phyloP scores from a whole-genome alignment of 1,140 invertebrate species.

The Bombus vancouverensis region DNA sequence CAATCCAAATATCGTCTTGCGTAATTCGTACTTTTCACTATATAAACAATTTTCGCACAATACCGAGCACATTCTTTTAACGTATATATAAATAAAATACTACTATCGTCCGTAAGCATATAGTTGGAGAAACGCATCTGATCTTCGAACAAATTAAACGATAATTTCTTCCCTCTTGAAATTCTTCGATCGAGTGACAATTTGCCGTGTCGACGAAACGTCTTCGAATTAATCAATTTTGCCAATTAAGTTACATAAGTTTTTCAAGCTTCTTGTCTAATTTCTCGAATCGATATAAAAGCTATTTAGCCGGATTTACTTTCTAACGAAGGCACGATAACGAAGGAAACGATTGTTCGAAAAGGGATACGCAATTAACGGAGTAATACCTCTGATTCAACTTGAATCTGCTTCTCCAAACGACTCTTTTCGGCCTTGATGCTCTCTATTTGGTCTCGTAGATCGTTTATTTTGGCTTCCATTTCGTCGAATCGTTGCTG shows the following conservation, averaged over 20 bases:
- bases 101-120: neutral
- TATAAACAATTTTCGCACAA: too few species aligned
- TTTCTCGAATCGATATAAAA: too few species aligned
- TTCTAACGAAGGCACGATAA: neutral
- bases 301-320: too few species aligned
- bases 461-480: conserved; percentile 80
- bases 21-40: too few species aligned
- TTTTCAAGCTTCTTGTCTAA: too few species aligned
- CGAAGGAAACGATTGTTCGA: neutral
- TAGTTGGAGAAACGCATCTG: fast-evolving
- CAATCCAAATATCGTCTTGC: too few species aligned
- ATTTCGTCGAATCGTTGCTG: conserved; percentile 81
- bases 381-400: conserved; percentile 75
- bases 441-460: conserved; percentile 76
- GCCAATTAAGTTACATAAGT: too few species aligned
- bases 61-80: too few species aligned
- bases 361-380: neutral
- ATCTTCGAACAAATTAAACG: neutral
- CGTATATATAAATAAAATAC: neutral
- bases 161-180: neutral
- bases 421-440: conserved; percentile 78
- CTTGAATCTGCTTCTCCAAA: conserved; percentile 77
- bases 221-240: too few species aligned
- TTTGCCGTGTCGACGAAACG: too few species aligned
- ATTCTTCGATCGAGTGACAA: neutral